phyloP scores from a whole-genome alignment of 2,113 vertebrate genomes.

The Melanostigma gelatinosum region DNA sequence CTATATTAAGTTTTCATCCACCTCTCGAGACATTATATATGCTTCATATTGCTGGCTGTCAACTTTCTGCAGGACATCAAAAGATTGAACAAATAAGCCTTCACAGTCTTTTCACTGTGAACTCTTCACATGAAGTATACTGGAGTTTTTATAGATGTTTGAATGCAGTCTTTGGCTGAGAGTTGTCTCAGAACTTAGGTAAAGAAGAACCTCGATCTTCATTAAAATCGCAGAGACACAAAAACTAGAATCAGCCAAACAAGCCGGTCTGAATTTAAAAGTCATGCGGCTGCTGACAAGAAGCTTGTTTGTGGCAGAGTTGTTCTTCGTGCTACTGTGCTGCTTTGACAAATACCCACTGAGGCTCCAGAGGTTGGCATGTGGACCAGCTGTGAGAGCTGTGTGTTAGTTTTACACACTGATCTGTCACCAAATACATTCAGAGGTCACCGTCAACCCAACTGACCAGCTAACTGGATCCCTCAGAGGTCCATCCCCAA shows the following conservation, averaged over 20 bases:
- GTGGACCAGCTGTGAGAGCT: slow-evolving; percentile 27
- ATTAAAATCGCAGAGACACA: background rate
- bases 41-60: background rate
- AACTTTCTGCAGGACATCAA: background rate
- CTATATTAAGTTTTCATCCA: background rate
- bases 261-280: background rate
- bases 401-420: slow-evolving; percentile 31
- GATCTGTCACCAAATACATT: slow-evolving; percentile 41
- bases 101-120: background rate
- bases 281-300: slow-evolving; percentile 10
- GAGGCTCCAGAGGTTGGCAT: slow-evolving; percentile 27
- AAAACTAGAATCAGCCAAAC: background rate
- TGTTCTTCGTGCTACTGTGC: background rate
- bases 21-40: background rate
- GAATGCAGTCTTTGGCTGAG: background rate
- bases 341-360: slow-evolving; percentile 18
- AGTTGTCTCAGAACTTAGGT: background rate
- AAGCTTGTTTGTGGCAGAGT: slow-evolving; percentile 4
- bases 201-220: background rate
- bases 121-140: background rate
- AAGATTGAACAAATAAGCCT: background rate
- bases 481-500: slow-evolving; percentile 4
- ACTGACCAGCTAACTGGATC: slow-evolving; percentile 10
- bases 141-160: too few relatives aligned
- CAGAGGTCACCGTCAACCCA: slow-evolving; percentile 9